Evolutionary conservation across 2,888 invertebrate species (phyloP).

Genomic region (Acrobasis consociella): DNA sequence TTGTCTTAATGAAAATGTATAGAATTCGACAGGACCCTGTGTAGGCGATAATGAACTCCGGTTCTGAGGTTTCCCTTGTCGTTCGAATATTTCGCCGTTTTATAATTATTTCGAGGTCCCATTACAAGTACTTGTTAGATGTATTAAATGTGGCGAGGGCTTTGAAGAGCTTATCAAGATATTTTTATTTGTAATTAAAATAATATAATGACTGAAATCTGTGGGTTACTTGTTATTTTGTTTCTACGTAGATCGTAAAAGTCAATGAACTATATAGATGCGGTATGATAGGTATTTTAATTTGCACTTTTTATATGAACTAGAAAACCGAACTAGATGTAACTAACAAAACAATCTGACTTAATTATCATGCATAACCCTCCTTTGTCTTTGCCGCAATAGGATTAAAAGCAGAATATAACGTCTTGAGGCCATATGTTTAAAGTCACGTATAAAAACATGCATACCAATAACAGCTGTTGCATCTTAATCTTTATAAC

Average conservation of each 20-base stretch:
- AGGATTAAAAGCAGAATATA: conserved; percentile 7
- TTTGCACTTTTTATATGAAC: too few relatives aligned
- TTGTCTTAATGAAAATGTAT: conserved; percentile 38
- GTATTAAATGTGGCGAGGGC: not conserved
- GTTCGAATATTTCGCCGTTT: conserved; percentile 17
- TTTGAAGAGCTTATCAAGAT: too few relatives aligned
- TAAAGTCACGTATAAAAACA: not conserved
- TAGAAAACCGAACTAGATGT: not conserved
- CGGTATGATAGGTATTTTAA: too few relatives aligned
- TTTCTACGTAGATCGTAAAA: too few relatives aligned
- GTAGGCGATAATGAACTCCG: conserved; percentile 38
- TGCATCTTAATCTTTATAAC: not conserved
- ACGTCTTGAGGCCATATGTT: conserved; percentile 18
- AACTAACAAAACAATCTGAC: not conserved
- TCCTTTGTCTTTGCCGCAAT: conserved; percentile 16
- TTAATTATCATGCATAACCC: not conserved
- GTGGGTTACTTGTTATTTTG: too few relatives aligned
- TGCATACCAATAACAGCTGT: not conserved
- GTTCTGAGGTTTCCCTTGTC: conserved; percentile 24
- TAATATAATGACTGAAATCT: too few relatives aligned
- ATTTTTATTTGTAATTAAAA: too few relatives aligned
- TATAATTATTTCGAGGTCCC: conserved; percentile 8
- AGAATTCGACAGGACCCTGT: conserved; percentile 26
- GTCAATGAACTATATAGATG: too few relatives aligned
- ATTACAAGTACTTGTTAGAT: not conserved